These are phyloP conservation scores for Pituophis catenifer DNA, from an alignment of 2,113 vertebrate genomes.

Conservation along the genomic window DNA sequence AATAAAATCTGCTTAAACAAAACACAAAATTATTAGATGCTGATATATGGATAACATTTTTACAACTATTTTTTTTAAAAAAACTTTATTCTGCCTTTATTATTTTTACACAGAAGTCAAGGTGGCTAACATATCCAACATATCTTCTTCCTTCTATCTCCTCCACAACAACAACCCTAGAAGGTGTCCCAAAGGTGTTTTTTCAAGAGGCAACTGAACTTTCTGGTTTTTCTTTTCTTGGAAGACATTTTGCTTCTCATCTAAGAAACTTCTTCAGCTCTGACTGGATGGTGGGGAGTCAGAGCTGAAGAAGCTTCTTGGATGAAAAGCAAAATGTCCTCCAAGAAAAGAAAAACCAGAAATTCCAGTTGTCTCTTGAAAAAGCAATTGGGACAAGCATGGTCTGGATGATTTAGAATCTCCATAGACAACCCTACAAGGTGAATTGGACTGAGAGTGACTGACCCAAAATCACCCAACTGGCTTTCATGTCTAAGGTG, in stretches of 20 bases:
- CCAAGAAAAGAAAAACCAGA: too few species aligned
- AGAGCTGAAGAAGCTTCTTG: too few species aligned
- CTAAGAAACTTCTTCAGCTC: too few species aligned
- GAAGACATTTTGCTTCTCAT: too few species aligned
- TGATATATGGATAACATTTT: neutral
- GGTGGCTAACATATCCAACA: neutral
- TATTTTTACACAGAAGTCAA: neutral
- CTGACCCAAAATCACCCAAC: neutral
- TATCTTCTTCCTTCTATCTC: neutral
- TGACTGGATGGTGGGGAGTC: too few species aligned
- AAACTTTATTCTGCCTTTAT: neutral
- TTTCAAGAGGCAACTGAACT: too few species aligned
- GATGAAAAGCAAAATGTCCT: too few species aligned
- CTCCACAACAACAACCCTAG: neutral
- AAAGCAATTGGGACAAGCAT: too few species aligned
- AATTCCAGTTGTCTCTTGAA: too few species aligned
- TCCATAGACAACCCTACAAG: neutral
- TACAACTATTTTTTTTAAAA: too few species aligned
- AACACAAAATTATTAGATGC: constrained; percentile 15
- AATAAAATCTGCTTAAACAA: constrained; percentile 70
- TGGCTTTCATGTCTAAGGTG: neutral
- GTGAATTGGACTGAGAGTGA: neutral
- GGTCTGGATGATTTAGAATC: too few species aligned
- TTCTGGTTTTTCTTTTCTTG: too few species aligned
- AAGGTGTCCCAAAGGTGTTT: neutral